A percentile compares a stretch with the other conserved stretches of the same genome.
phyloP scores from a whole-genome alignment of 2,113 vertebrate species.

The Marmota monax region DNA sequence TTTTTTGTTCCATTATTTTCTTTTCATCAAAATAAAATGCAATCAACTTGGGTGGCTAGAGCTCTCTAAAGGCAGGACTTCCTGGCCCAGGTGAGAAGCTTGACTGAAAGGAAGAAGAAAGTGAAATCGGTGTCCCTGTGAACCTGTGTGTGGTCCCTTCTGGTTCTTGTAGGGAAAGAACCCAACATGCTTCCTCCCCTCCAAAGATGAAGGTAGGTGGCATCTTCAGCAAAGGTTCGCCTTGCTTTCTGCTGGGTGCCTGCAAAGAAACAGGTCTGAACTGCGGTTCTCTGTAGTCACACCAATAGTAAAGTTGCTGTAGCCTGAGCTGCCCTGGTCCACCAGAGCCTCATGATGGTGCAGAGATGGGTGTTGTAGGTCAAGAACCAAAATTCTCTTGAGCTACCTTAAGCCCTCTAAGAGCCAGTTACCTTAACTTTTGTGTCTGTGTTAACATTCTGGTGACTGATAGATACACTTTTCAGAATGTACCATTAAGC shows the following conservation, averaged over 20 bases:
- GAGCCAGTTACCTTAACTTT: not conserved
- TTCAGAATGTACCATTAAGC: not conserved
- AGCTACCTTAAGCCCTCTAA: not conserved
- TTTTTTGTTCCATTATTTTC: constrained; percentile 53
- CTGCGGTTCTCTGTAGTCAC: not conserved
- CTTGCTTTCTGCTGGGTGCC: not conserved
- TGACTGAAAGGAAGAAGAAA: not conserved
- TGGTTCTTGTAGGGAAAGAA: not conserved
- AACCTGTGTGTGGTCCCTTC: not conserved
- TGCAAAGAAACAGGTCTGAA: constrained; percentile 21
- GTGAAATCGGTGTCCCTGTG: not conserved
- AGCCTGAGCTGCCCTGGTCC: not conserved
- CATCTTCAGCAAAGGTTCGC: not conserved
- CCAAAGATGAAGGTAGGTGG: constrained; percentile 42
- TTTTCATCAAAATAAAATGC: constrained; percentile 63
- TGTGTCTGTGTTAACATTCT: not conserved
- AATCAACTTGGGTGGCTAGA: constrained; percentile 52
- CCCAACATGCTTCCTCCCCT: not conserved
- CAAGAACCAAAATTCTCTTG: not conserved
- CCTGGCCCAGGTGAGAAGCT: not conserved
- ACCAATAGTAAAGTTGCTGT: not conserved
- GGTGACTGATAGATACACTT: not conserved
- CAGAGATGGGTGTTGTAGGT: not conserved
- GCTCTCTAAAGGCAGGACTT: not conserved
- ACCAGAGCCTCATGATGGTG: not conserved